Conservation (phyloP, 2,888 invertebrate species). For the Harmothoe impar region DNA sequence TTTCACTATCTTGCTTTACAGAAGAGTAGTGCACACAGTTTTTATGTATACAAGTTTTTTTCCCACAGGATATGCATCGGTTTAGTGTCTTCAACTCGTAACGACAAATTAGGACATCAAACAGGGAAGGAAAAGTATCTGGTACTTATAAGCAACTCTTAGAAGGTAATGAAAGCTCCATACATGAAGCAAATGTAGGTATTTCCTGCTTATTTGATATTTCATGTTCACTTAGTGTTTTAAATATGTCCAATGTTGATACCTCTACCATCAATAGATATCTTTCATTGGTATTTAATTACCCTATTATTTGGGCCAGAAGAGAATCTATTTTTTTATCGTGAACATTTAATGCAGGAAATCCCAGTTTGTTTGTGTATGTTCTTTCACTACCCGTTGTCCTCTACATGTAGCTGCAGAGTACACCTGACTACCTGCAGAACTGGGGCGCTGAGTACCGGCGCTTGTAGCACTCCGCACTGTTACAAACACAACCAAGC, state of each 20-base stretch:
- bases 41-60: too few relatives aligned
- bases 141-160: neutral
- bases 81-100: neutral
- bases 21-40: too few relatives aligned
- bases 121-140: neutral
- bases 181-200: neutral
- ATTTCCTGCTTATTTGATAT: neutral
- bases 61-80: neutral
- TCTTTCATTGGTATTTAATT: neutral
- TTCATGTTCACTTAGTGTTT: neutral
- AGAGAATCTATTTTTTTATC: neutral
- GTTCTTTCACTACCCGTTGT: neutral
- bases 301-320: neutral
- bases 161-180: neutral
- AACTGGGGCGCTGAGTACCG: neutral
- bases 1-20: too few relatives aligned
- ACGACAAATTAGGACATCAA: neutral
- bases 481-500: slow-evolving; percentile 3
- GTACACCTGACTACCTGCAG: neutral
- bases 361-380: neutral
- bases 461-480: neutral
- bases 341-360: neutral
- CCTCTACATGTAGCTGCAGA: neutral
- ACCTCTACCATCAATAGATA: neutral
- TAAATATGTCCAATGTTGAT: neutral